phyloP scores from a whole-genome alignment of 2,113 vertebrate genomes.

The Alexandromys fortis region DNA sequence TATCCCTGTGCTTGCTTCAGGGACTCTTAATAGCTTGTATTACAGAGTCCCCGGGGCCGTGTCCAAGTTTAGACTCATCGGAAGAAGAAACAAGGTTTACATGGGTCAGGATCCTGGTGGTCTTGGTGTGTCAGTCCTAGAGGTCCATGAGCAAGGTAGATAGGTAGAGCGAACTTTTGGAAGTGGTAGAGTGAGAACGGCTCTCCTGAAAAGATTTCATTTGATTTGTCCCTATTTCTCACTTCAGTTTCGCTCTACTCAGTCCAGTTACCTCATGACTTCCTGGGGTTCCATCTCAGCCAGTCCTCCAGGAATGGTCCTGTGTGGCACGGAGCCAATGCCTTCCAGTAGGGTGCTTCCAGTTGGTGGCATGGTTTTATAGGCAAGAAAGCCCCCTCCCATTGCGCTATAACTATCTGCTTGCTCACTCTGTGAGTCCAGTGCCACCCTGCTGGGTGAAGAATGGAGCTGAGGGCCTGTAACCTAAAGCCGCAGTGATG shows the following conservation, averaged over 20 bases:
- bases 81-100: not conserved
- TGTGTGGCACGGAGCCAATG: not conserved
- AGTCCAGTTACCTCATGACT: not conserved
- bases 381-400: not conserved
- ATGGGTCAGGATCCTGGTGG: not conserved
- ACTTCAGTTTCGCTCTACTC: not conserved
- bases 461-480: not conserved
- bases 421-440: not conserved
- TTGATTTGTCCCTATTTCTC: not conserved
- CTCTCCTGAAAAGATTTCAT: not conserved
- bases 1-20: not conserved
- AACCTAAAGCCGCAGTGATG: not conserved
- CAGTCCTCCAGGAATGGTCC: rapidly evolving
- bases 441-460: not conserved
- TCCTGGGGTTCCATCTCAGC: not conserved
- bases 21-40: conserved; percentile 45
- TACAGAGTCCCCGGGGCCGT: conserved; percentile 5
- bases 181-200: not conserved
- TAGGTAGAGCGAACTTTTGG: not conserved
- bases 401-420: not conserved
- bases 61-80: not conserved
- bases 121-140: not conserved
- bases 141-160: not conserved
- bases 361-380: not conserved
- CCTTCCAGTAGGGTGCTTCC: too few relatives aligned